Conservation (phyloP, 2,113 vertebrate species). For the Mastomys coucha region DNA sequence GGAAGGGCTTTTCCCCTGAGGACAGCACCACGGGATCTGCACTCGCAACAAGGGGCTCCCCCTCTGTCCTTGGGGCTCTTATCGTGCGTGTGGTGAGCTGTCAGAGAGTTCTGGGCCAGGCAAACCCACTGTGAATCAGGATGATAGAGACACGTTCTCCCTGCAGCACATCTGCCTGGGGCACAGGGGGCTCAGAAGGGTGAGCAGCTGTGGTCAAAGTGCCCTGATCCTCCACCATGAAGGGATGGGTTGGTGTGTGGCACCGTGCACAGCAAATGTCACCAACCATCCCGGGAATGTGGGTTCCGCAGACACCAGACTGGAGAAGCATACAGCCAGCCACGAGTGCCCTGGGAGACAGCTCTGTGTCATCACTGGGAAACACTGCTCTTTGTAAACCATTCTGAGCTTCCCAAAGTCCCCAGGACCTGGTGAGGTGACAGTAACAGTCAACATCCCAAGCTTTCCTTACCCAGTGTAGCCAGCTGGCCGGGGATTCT, state of each 20-base stretch:
- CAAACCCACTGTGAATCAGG: background rate
- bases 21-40: fast-evolving
- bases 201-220: background rate
- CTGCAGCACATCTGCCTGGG: background rate
- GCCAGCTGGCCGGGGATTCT: background rate
- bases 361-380: too few relatives aligned
- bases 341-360: background rate
- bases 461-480: background rate
- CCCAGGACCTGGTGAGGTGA: background rate
- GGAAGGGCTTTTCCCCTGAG: background rate
- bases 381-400: background rate
- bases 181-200: background rate
- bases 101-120: background rate
- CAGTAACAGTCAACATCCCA: background rate
- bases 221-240: background rate
- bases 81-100: background rate
- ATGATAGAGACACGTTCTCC: background rate
- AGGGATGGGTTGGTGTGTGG: background rate
- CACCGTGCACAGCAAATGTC: too few relatives aligned
- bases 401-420: background rate
- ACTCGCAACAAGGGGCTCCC: background rate
- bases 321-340: background rate
- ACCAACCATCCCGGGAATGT: background rate
- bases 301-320: background rate
- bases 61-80: background rate